Conservation (phyloP, 2,797 vertebrate species). For the Acrocephalus scirpaceus region DNA sequence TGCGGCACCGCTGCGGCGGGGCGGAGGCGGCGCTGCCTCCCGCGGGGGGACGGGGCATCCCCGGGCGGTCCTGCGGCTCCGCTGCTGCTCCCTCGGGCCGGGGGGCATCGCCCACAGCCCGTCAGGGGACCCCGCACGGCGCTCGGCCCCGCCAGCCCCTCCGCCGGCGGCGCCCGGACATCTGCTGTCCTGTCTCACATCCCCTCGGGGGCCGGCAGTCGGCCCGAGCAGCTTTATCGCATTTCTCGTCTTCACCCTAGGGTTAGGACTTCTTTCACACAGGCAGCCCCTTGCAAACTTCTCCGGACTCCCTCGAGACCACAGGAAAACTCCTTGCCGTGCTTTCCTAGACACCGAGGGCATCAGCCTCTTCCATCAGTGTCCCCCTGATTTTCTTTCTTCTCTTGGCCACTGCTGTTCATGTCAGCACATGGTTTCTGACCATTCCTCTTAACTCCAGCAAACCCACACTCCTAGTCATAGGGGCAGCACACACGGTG, state of each 20-base stretch:
- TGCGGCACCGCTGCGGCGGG: constrained; percentile 1
- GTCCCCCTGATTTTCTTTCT: neutral
- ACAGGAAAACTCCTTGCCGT: neutral
- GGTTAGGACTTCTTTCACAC: neutral
- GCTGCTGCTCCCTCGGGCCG: neutral
- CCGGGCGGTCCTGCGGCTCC: neutral
- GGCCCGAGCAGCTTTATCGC: neutral
- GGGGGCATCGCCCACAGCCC: neutral
- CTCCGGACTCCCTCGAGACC: neutral
- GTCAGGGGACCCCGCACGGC: neutral
- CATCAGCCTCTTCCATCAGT: neutral
- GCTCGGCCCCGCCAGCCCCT: neutral
- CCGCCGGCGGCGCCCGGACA: no score
- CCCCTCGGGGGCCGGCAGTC: neutral
- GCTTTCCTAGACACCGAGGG: neutral
- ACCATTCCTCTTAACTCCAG: neutral
- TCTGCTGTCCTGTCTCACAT: neutral
- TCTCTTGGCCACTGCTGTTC: neutral
- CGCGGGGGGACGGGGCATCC: neutral
- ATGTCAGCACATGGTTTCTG: neutral
- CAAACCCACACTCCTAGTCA: neutral
- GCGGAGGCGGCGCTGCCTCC: neutral
- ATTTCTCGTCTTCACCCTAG: neutral
- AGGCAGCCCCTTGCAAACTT: neutral
- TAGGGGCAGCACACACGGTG: neutral